These are phyloP conservation scores for Columba guinea DNA, from an alignment of 2,797 vertebrate genomes.

Conservation along the genomic window DNA sequence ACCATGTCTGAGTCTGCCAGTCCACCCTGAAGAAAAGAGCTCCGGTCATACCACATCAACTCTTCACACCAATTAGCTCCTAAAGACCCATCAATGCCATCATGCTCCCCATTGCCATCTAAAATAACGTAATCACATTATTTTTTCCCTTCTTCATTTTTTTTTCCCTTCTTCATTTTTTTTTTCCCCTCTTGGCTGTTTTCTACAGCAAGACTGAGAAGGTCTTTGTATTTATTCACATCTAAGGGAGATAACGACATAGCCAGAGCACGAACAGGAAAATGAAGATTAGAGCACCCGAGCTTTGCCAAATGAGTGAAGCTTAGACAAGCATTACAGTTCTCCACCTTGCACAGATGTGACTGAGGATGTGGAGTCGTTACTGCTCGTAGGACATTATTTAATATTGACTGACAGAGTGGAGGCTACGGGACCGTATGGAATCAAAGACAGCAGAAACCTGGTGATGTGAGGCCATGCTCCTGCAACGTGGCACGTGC, in stretches of 20 bases:
- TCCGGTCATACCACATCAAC: background rate
- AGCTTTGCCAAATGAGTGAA: background rate
- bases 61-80: background rate
- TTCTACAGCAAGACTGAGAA: background rate
- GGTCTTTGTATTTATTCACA: background rate
- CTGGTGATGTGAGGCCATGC: too few species aligned
- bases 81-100: background rate
- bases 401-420: background rate
- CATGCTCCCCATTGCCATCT: background rate
- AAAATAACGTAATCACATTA: background rate
- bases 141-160: background rate
- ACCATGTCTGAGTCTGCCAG: background rate
- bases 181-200: background rate
- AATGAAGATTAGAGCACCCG: background rate
- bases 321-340: background rate
- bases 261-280: background rate
- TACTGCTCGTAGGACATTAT: background rate
- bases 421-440: background rate
- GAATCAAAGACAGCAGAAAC: background rate
- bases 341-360: background rate
- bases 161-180: background rate
- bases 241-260: background rate
- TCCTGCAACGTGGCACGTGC: rapidly evolving
- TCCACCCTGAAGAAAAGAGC: background rate
- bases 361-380: background rate